Percentiles rank a stretch among this genome's conserved stretches.
These are phyloP conservation scores for Tragelaphus strepsiceros DNA, from an alignment of 2,113 vertebrate genomes.

Conservation along the genomic window DNA sequence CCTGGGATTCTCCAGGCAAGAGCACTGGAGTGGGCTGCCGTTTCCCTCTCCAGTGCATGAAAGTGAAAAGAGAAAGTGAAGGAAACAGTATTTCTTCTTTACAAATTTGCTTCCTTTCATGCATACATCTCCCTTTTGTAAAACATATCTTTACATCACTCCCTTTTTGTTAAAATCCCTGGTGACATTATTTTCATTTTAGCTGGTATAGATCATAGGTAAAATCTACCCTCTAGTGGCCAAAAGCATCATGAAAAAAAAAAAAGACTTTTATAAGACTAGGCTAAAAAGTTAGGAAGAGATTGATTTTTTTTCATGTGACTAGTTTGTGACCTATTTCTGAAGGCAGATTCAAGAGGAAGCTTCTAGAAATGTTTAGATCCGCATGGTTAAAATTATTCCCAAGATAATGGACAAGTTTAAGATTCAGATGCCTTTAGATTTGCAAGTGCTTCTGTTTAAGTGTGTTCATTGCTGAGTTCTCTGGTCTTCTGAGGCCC, in stretches of 20 bases:
- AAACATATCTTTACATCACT: not conserved
- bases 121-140: not conserved
- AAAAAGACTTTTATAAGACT: not conserved
- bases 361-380: not conserved
- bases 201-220: slow-evolving; percentile 27
- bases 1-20: no score
- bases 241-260: slow-evolving; percentile 47
- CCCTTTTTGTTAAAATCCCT: not conserved
- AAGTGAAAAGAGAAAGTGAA: no score
- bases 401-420: not conserved
- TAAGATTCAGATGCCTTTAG: not conserved
- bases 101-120: not conserved
- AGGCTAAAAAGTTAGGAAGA: not conserved
- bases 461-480: not conserved
- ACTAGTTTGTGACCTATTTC: not conserved
- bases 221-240: slow-evolving; percentile 80
- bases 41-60: no score
- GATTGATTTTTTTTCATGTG: not conserved
- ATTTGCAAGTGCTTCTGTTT: not conserved
- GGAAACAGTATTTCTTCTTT: not conserved
- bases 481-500: not conserved
- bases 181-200: not conserved
- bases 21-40: no score
- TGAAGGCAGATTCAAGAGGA: not conserved
- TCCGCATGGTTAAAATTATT: not conserved